Evolutionary conservation across 23 tunicate species (phyloP).

Genomic region (Styela plicata): DNA sequence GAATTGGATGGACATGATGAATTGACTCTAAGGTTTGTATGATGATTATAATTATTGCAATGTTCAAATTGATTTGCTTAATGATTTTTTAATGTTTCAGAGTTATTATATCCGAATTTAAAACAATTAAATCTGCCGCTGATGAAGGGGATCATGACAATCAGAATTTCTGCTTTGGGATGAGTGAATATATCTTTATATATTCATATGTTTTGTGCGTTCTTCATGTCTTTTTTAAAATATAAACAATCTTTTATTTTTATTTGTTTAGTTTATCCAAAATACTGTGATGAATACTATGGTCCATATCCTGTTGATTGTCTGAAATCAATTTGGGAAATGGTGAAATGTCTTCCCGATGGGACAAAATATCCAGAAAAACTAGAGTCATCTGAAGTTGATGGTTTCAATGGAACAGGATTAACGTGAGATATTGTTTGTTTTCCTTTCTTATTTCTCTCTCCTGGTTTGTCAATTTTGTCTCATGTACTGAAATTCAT

Average conservation of each 20-base stretch:
- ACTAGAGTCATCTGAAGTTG: not conserved
- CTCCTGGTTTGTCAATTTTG: too few relatives aligned
- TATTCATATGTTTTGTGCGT: not conserved
- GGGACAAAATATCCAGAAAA: not conserved
- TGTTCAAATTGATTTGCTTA: not conserved
- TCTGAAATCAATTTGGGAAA: not conserved
- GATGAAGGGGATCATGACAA: not conserved
- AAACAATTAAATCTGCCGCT: not conserved
- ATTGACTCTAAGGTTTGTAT: not conserved
- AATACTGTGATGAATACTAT: not conserved
- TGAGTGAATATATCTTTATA: slow-evolving; percentile 12
- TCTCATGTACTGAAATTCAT: too few relatives aligned
- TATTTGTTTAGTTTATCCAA: not conserved
- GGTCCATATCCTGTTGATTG: slow-evolving; percentile 18
- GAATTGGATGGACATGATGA: not conserved
- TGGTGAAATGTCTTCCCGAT: not conserved
- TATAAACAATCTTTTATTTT: not conserved
- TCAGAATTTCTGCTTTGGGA: slow-evolving; percentile 25
- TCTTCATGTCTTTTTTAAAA: too few relatives aligned
- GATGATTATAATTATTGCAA: too few relatives aligned
- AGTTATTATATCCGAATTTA: slow-evolving; percentile 3
- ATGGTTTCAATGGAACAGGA: not conserved
- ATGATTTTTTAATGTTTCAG: not conserved
- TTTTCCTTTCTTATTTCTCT: not conserved
- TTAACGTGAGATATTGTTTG: not conserved